Conservation (phyloP, 2,888 invertebrate species). For the Cheilosia pagana region DNA sequence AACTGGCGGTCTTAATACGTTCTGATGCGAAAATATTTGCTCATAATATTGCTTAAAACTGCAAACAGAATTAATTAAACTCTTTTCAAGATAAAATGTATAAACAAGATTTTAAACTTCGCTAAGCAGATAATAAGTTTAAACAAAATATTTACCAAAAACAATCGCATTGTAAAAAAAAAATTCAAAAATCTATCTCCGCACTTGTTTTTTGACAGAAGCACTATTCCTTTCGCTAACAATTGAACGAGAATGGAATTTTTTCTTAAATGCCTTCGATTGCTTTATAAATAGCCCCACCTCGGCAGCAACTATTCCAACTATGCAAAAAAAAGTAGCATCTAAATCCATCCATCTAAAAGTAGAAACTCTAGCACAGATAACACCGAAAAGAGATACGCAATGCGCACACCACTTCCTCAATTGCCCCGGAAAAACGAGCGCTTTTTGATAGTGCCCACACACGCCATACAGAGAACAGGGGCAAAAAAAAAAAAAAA, state of each 20-base stretch:
- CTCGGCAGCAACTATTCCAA: constrained; percentile 6
- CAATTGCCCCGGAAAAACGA: constrained; percentile 3
- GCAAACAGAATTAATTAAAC: too few species aligned
- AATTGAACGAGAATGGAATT: constrained; percentile 44
- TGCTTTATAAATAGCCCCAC: constrained; percentile 47
- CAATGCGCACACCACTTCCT: constrained; percentile 10
- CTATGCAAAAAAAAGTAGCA: constrained; percentile 35
- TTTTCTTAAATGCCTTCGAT: constrained; percentile 18
- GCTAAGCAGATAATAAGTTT: background rate
- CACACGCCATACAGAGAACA: background rate
- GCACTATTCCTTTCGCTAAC: background rate
- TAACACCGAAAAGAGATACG: constrained; percentile 14
- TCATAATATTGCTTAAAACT: too few species aligned
- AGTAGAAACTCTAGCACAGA: constrained; percentile 14
- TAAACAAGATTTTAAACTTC: too few species aligned
- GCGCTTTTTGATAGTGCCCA: constrained; percentile 4
- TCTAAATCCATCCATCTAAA: constrained; percentile 13
- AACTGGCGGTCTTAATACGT: too few species aligned
- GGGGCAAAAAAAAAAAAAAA: background rate
- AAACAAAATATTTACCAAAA: background rate
- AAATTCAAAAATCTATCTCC: background rate
- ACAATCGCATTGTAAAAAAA: background rate
- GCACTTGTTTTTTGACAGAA: background rate
- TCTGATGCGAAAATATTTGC: too few species aligned
- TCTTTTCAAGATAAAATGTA: too few species aligned